Evolutionary conservation across 2,888 invertebrate species (phyloP).

Genomic region (Stenurella melanura): DNA sequence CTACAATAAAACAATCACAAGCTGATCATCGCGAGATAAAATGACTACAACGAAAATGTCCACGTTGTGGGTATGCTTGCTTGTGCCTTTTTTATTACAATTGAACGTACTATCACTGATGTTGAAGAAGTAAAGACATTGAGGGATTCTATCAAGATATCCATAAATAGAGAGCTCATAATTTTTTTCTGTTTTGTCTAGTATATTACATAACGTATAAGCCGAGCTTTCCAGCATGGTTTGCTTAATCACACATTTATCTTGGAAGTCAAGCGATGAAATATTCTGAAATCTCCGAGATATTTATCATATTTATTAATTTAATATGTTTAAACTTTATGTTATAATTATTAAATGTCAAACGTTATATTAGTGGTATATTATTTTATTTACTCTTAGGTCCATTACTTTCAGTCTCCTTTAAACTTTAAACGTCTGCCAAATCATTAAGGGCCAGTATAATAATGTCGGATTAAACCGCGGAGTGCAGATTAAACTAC

Average conservation of each 20-base stretch:
- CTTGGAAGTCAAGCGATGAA: background rate
- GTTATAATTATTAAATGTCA: too few relatives aligned
- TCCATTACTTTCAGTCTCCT: too few relatives aligned
- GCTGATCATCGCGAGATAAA: conserved; percentile 47
- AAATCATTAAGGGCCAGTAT: too few relatives aligned
- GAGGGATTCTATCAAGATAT: conserved; percentile 22
- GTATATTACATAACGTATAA: background rate
- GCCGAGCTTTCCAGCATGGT: background rate
- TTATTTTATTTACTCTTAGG: too few relatives aligned
- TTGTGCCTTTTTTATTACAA: conserved; percentile 29
- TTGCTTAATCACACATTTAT: background rate
- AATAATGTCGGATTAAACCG: too few relatives aligned
- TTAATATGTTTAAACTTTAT: too few relatives aligned
- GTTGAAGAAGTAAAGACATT: conserved; percentile 24
- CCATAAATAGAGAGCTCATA: conserved; percentile 11
- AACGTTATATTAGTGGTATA: too few relatives aligned
- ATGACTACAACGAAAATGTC: conserved; percentile 43
- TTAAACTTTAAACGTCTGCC: too few relatives aligned
- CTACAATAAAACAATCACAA: conserved; percentile 48
- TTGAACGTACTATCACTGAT: conserved; percentile 20
- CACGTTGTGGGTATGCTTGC: conserved; percentile 38
- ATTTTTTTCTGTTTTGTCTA: background rate
- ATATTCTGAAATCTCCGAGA: background rate
- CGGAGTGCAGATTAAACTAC: too few relatives aligned
- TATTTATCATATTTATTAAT: too few relatives aligned